These are phyloP conservation scores for Laticauda colubrina DNA, from an alignment of 2,113 vertebrate species.

Conservation along the genomic window DNA sequence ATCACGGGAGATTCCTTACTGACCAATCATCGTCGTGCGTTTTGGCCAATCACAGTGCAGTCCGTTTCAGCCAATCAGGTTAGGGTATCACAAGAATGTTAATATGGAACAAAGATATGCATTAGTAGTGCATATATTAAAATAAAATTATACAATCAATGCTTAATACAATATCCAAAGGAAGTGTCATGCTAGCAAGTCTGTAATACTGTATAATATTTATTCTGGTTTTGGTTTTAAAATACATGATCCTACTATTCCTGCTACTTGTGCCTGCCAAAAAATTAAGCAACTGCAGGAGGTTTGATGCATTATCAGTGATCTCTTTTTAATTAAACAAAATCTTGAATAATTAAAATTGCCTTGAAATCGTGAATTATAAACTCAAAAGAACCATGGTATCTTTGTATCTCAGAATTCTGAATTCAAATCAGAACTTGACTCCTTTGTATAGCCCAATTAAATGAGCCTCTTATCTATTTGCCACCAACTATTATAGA, in stretches of 20 bases:
- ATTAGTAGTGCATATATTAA: background rate
- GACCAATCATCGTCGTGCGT: too few relatives aligned
- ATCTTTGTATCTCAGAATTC: background rate
- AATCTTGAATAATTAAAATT: background rate
- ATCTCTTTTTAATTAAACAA: background rate
- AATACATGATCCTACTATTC: background rate
- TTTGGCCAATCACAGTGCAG: too few relatives aligned
- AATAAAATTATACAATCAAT: background rate
- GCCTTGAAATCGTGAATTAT: background rate
- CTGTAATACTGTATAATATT: background rate
- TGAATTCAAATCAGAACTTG: background rate
- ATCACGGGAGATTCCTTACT: too few relatives aligned
- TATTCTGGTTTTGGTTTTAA: background rate
- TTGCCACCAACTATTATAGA: background rate
- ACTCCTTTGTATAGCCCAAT: background rate
- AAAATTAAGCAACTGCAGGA: background rate
- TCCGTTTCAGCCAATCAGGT: too few relatives aligned
- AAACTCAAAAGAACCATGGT: background rate
- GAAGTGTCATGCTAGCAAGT: background rate
- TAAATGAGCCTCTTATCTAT: background rate
- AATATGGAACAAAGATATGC: background rate
- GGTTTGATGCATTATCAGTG: background rate
- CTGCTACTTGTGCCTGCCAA: background rate
- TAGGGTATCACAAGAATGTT: too few relatives aligned
- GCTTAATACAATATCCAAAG: background rate